Conservation (phyloP, 2,113 vertebrate genomes). For the Anseranas semipalmata region DNA sequence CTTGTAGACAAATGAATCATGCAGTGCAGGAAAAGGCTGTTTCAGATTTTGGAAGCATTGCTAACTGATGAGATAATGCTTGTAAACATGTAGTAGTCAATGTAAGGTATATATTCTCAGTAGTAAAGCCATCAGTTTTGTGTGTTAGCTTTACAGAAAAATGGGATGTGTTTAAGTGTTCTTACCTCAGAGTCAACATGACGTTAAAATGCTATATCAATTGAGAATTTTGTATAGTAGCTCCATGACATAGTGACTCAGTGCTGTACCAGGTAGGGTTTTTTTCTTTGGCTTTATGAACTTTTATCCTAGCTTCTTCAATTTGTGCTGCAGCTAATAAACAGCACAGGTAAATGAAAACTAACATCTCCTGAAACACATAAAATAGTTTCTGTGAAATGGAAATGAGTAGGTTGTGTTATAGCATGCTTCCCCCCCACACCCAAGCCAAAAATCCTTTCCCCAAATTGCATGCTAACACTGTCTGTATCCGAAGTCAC, state of each 20-base stretch:
- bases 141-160: neutral
- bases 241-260: neutral
- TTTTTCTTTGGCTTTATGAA: neutral
- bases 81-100: neutral
- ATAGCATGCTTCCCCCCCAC: too few relatives aligned
- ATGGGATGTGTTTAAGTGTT: neutral
- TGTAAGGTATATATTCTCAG: neutral
- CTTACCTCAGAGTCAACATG: neutral
- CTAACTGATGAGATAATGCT: neutral
- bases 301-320: neutral
- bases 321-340: neutral
- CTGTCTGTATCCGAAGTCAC: too few relatives aligned
- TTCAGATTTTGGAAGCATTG: neutral
- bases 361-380: neutral
- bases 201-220: neutral
- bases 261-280: neutral
- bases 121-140: neutral
- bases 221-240: neutral
- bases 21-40: neutral
- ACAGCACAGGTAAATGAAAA: neutral
- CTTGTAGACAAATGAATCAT: neutral
- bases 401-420: too few relatives aligned
- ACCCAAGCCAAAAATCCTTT: too few relatives aligned
- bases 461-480: neutral
- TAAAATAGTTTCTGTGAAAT: too few relatives aligned